Conservation (phyloP, 2,113 vertebrate species). For the Potamarius usumacintae region DNA sequence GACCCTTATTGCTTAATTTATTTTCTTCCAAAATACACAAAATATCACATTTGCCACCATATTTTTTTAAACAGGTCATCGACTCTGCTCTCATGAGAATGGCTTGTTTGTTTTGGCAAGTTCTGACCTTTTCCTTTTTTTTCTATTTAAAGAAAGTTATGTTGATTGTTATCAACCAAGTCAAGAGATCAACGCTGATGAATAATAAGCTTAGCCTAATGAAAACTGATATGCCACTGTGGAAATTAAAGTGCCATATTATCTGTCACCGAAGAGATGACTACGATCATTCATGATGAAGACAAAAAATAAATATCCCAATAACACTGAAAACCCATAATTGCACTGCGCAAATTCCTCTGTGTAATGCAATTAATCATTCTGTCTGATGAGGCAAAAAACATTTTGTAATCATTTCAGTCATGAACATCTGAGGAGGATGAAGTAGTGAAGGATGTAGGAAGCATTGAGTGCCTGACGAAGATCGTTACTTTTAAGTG, state of each 20-base stretch:
- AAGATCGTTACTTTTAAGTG: constrained; percentile 67
- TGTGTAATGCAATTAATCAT: constrained; percentile 68
- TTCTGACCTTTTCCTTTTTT: constrained; percentile 34
- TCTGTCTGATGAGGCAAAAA: constrained; percentile 60
- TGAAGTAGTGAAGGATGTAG: background rate
- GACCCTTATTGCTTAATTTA: constrained; percentile 18
- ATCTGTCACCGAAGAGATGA: constrained; percentile 49
- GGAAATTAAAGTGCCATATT: constrained; percentile 51
- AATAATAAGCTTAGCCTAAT: constrained; percentile 47
- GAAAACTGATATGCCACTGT: constrained; percentile 47
- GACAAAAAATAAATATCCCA: constrained; percentile 36
- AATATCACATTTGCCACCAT: background rate
- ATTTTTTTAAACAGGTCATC: constrained; percentile 13
- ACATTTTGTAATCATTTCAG: constrained; percentile 64
- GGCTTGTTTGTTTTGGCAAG: constrained; percentile 27
- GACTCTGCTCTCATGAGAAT: background rate
- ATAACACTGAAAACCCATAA: constrained; percentile 45
- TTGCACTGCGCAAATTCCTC: constrained; percentile 39
- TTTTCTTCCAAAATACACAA: constrained; percentile 9
- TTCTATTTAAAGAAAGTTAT: constrained; percentile 34
- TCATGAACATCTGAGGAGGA: constrained; percentile 59
- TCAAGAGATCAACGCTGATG: constrained; percentile 30
- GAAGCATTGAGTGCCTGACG: constrained; percentile 50
- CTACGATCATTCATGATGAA: constrained; percentile 37
- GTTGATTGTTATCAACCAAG: constrained; percentile 21